Percentiles rank a stretch among this genome's conserved stretches.
Evolutionary conservation across 2,888 invertebrate species (phyloP).

Genomic region (Pyrrhosoma nymphula): DNA sequence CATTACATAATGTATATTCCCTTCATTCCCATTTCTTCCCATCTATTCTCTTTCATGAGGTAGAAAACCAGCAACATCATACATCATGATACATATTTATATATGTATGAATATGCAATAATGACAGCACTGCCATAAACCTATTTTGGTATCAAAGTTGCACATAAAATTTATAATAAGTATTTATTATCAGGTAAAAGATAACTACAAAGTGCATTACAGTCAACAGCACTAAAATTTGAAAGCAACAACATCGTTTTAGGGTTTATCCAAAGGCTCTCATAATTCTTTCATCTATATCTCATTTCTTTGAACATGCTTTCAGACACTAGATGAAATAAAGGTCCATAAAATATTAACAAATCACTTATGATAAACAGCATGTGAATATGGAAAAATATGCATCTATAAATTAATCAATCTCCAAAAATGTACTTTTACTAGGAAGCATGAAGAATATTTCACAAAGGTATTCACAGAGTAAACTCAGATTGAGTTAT

Average conservation of each 20-base stretch:
- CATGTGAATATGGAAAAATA: background rate
- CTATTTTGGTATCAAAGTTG: background rate
- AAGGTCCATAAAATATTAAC: background rate
- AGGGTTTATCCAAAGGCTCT: background rate
- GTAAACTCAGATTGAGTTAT: too few species aligned
- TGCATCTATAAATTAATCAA: background rate
- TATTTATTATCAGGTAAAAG: background rate
- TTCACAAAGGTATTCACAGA: background rate
- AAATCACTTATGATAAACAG: background rate
- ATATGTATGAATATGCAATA: too few species aligned
- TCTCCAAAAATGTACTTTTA: background rate
- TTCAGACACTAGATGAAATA: background rate
- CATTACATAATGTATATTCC: too few species aligned
- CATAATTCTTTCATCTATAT: background rate
- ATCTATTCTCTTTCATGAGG: too few species aligned
- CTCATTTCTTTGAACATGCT: background rate
- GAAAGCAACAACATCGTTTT: background rate
- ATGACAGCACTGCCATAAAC: too few species aligned
- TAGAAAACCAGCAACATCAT: too few species aligned
- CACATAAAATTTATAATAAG: background rate
- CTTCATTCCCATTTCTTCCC: too few species aligned
- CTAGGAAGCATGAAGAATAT: constrained; percentile 22
- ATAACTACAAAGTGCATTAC: background rate
- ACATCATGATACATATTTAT: too few species aligned
- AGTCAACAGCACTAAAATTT: background rate